Evolutionary conservation across 2,888 invertebrate genomes (phyloP).

Genomic region (Mythimna vitellina): DNA sequence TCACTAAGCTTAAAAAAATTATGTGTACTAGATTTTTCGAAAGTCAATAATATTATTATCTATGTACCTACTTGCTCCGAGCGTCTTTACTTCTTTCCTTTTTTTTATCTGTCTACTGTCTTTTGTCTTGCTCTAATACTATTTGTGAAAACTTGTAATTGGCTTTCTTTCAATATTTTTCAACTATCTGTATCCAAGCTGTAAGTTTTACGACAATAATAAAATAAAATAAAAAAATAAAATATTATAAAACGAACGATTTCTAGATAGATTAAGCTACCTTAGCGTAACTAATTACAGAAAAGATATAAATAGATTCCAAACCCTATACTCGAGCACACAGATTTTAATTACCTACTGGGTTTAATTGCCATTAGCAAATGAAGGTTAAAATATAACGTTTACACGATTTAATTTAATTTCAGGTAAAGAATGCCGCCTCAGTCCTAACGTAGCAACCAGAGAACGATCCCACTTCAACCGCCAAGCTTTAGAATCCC

Average conservation of each 20-base stretch:
- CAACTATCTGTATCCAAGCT: no score
- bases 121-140: no score
- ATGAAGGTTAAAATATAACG: background rate
- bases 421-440: slow-evolving; percentile 78
- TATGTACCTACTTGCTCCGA: no score
- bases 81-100: no score
- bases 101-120: no score
- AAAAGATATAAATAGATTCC: background rate
- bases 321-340: background rate
- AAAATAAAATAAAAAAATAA: no score
- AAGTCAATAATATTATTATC: no score
- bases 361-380: background rate
- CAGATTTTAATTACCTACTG: background rate
- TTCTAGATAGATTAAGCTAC: background rate
- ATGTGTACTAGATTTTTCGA: no score
- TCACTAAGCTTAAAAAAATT: no score
- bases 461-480: slow-evolving; percentile 79
- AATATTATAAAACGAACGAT: background rate
- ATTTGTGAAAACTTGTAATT: no score
- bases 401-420: slow-evolving; percentile 16
- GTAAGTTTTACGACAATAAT: no score
- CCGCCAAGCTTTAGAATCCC: slow-evolving; percentile 84
- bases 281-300: background rate
- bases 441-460: slow-evolving; percentile 79
- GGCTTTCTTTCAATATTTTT: no score